These are phyloP conservation scores for Teleiodes luculella DNA, from an alignment of 2,888 invertebrate species.

Conservation along the genomic window DNA sequence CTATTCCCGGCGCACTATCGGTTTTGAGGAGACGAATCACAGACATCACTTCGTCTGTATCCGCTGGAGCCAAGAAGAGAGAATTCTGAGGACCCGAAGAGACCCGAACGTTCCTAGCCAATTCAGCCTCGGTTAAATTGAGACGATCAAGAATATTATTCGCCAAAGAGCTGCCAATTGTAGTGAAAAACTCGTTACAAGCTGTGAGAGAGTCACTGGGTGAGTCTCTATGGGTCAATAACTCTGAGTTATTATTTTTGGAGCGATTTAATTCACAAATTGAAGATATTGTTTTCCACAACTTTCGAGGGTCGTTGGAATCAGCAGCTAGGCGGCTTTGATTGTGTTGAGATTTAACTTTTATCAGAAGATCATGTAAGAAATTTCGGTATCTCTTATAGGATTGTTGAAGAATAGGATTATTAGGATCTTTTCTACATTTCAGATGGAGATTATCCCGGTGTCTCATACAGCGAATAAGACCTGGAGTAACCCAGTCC, in stretches of 20 bases:
- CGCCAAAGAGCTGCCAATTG: not conserved
- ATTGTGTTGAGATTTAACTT: slow-evolving; percentile 7
- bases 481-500: slow-evolving; percentile 18
- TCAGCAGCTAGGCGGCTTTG: not conserved
- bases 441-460: slow-evolving; percentile 12
- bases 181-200: not conserved
- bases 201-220: not conserved
- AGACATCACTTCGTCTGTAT: not conserved
- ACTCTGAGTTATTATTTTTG: not conserved
- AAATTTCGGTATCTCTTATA: not conserved
- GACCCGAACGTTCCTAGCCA: not conserved
- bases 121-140: not conserved
- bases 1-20: not conserved
- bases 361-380: slow-evolving; percentile 1
- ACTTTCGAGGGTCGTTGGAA: not conserved
- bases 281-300: not conserved
- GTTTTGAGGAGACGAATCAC: not conserved
- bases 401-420: too few species aligned
- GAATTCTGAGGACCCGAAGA: not conserved
- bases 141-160: not conserved
- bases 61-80: not conserved
- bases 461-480: slow-evolving; percentile 13
- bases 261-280: not conserved
- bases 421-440: slow-evolving; percentile 11
- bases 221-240: not conserved